Evolutionary conservation across 1,140 invertebrate genomes (phyloP).

Genomic region (Zelostemma sp.): DNA sequence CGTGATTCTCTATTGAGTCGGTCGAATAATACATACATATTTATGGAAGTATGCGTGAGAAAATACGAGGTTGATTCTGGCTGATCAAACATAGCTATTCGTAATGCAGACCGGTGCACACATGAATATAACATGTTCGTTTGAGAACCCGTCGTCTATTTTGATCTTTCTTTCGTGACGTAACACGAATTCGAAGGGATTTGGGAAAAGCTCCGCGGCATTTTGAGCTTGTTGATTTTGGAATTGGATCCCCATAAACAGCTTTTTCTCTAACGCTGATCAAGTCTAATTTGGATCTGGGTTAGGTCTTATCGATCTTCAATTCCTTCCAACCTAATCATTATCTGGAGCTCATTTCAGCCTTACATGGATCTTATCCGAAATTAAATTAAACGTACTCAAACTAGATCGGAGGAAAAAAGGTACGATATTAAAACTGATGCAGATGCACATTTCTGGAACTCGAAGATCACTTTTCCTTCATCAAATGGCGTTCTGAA

Average conservation of each 20-base stretch:
- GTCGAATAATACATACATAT: constrained; percentile 37
- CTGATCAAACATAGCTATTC: constrained; percentile 56
- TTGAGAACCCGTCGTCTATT: constrained; percentile 42
- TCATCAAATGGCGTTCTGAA: background rate
- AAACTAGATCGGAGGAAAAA: background rate
- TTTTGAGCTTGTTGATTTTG: background rate
- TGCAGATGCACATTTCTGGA: background rate
- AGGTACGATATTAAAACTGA: background rate
- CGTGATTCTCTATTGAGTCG: constrained; percentile 19
- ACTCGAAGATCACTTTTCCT: too few relatives aligned
- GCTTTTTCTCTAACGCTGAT: too few relatives aligned
- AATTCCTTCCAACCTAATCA: too few relatives aligned
- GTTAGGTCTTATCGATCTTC: too few relatives aligned
- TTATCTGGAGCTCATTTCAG: too few relatives aligned
- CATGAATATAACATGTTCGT: constrained; percentile 45
- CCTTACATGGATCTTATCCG: too few relatives aligned
- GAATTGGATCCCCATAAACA: background rate
- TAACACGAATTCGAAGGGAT: constrained; percentile 33
- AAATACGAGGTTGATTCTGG: constrained; percentile 57
- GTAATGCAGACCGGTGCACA: constrained; percentile 30
- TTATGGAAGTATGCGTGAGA: constrained; percentile 54
- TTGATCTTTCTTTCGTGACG: constrained; percentile 34
- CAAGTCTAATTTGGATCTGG: too few relatives aligned
- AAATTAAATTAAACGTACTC: background rate
- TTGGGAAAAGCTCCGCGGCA: background rate